Evolutionary conservation across 2,113 vertebrate genomes (phyloP).

Genomic region (Myrmophylax atrothorax): DNA sequence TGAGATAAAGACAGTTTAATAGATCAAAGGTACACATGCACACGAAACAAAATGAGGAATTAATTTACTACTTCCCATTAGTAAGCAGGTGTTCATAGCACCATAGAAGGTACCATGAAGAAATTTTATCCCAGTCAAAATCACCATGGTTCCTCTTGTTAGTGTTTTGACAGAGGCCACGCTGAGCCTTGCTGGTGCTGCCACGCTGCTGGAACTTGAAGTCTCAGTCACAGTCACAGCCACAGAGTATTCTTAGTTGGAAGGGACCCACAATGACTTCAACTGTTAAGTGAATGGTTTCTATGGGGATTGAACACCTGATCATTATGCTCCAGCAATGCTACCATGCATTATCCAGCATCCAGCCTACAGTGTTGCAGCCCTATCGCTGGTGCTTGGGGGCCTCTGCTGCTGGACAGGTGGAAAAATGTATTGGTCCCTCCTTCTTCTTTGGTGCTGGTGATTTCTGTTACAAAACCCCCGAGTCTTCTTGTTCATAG

Average conservation of each 20-base stretch:
- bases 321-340: neutral
- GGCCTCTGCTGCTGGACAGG: neutral
- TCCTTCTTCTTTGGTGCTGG: neutral
- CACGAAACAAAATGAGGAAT: neutral
- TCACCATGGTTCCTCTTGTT: neutral
- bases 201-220: neutral
- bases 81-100: neutral
- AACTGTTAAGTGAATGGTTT: no score
- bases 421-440: rapidly evolving
- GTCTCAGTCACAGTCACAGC: no score
- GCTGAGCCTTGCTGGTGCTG: neutral
- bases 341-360: rapidly evolving
- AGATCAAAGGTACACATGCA: neutral
- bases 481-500: neutral
- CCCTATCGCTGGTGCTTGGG: neutral
- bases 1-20: neutral
- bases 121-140: neutral
- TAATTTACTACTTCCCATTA: rapidly evolving
- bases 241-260: no score
- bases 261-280: no score
- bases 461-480: neutral
- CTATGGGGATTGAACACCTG: no score
- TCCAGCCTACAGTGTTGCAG: neutral
- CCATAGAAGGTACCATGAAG: neutral
- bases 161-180: neutral